A percentile compares a stretch with the other conserved stretches of the same genome.
These are phyloP conservation scores for Tangara arthus DNA, from an alignment of 2,797 vertebrate species.

Conservation along the genomic window DNA sequence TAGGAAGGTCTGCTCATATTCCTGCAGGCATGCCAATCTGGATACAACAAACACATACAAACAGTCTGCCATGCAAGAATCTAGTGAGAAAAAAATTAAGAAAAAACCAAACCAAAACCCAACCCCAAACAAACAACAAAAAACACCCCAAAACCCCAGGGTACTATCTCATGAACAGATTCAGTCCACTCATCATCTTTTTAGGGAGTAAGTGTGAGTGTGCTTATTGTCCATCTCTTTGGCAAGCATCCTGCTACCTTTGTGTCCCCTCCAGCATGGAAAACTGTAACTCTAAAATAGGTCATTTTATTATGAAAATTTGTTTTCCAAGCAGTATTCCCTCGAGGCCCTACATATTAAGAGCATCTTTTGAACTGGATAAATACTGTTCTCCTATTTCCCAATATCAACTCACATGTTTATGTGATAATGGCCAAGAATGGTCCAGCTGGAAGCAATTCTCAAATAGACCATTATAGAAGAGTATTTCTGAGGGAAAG, in stretches of 20 bases:
- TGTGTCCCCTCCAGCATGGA: background rate
- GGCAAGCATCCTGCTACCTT: background rate
- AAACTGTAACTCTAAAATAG: slow-evolving; percentile 29
- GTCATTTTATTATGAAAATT: slow-evolving; percentile 13
- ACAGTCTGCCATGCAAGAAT: background rate
- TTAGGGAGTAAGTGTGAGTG: background rate
- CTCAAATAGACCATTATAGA: background rate
- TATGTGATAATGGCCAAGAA: background rate
- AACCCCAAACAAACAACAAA: background rate
- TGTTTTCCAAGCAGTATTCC: slow-evolving; percentile 28
- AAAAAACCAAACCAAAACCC: accelerated
- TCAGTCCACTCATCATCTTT: background rate
- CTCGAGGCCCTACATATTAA: background rate
- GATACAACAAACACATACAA: background rate
- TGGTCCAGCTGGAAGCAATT: background rate
- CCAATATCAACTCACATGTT: background rate
- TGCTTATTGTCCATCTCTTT: background rate
- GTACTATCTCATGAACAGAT: background rate
- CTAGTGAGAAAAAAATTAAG: background rate
- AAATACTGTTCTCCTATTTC: background rate
- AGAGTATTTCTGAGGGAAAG: background rate
- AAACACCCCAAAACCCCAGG: background rate
- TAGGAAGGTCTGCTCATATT: background rate
- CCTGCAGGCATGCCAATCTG: background rate
- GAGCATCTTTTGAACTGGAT: background rate